Evolutionary conservation across 2,113 vertebrate genomes (phyloP), one percentile per base, ranked within the genome.

Genomic region (Apus apus): DNA sequence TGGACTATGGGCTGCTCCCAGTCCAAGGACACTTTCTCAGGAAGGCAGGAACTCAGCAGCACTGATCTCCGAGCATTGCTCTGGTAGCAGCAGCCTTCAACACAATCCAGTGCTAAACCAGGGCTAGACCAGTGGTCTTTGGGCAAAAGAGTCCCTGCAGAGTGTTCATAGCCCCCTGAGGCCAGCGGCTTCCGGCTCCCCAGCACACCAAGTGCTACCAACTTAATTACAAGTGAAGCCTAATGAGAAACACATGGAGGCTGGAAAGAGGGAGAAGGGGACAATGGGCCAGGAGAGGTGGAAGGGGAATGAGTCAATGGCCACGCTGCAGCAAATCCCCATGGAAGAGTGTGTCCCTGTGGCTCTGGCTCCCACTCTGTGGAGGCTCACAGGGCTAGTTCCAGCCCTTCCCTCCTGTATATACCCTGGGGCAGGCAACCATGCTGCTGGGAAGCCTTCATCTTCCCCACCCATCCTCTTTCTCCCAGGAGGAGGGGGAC

Each of bases 21-120:
- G 4, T 45, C 10, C 0, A 0, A 19, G n/a, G 66, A 25, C 4
- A 0, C 5, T 67, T 51, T 30, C 45, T 22, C 4, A 6, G 50
- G 29, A 38, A 45, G 36, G 58, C 21, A 1, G 2, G 48, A 46
- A 18, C 54, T 74, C 1, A 2, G 36, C 58, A 67, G 58, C 8
- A 1, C 11, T 21, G 75, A 21, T 40, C 51, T 46, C 17, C 14
- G 26, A 51, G 23, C 51, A 36, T 5, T 0, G 1, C 21, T 22
- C 61, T 45, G 45, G 12, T 1, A 29, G 38, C 51, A 81, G 27
- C 46, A 50, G 45, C 66, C 43, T 23, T 16, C 57, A 36, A 18
- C 20, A 5, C 15, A 36, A 7, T 27, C 5, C 58, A 21, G 50
- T 13, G 48, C 48, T 26, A 43, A 80, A 85, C 5, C 58, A 21